Percentiles rank a stretch among this genome's conserved stretches.
These are phyloP conservation scores for Theristicus caerulescens DNA, from an alignment of 2,113 vertebrate genomes.

Conservation along the genomic window DNA sequence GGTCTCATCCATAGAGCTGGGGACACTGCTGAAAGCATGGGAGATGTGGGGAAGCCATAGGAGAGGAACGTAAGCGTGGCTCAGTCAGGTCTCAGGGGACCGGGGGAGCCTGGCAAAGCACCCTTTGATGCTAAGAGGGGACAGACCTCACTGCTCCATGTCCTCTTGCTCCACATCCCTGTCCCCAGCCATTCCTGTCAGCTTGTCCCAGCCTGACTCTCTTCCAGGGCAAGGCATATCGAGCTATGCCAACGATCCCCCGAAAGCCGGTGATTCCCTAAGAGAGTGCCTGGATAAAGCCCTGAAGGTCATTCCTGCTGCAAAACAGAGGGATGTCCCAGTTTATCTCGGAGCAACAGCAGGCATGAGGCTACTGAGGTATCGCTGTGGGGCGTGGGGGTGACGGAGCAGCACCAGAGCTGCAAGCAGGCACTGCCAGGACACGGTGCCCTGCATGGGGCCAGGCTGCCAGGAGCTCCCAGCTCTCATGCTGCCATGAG, in stretches of 20 bases:
- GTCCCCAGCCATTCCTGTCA: neutral
- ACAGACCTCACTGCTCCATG: neutral
- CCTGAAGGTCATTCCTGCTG: slow-evolving; percentile 71
- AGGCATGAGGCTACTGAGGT: slow-evolving; percentile 89
- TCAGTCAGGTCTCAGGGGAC: neutral
- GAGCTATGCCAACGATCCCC: slow-evolving; percentile 51
- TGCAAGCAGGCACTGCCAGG: neutral
- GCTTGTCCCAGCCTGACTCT: neutral
- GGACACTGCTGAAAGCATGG: neutral
- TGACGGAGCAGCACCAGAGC: neutral
- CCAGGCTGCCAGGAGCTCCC: neutral
- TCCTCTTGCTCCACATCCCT: neutral
- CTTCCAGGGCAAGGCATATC: slow-evolving; percentile 72
- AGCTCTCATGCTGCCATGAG: neutral
- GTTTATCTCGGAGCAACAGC: slow-evolving; percentile 86
- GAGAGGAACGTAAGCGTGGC: accelerated
- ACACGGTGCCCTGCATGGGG: accelerated
- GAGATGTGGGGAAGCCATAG: neutral
- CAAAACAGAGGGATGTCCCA: slow-evolving; percentile 71
- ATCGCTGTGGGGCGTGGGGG: neutral
- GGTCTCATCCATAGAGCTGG: neutral
- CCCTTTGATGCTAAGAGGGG: neutral
- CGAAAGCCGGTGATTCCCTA: slow-evolving; percentile 47
- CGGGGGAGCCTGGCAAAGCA: neutral
- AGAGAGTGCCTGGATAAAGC: slow-evolving; percentile 77